Percentiles rank a stretch among this genome's conserved stretches.
These are phyloP conservation scores for Coboldia fuscipes DNA, from an alignment of 1,140 invertebrate genomes.

Conservation along the genomic window DNA sequence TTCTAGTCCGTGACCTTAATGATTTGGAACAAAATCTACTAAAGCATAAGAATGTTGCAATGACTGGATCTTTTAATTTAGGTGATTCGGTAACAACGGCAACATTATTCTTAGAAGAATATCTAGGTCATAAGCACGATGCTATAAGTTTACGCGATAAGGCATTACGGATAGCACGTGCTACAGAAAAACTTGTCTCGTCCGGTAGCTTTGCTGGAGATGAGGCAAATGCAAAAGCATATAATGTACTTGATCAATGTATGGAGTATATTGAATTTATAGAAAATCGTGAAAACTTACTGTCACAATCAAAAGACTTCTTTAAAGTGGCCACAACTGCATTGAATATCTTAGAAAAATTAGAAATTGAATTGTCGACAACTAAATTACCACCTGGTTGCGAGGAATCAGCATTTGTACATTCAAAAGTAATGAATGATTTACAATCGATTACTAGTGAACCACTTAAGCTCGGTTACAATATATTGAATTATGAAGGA, in stretches of 20 bases:
- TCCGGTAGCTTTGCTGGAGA: conserved; percentile 45
- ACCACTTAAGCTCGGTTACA: conserved; percentile 46
- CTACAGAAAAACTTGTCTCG: conserved; percentile 50
- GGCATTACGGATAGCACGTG: conserved; percentile 52
- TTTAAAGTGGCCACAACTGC: conserved; percentile 53
- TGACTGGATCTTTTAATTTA: conserved; percentile 14
- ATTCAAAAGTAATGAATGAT: conserved; percentile 35
- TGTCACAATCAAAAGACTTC: conserved; percentile 48
- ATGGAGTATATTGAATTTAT: conserved; percentile 52
- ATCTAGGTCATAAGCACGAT: conserved; percentile 46
- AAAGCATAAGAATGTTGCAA: conserved; percentile 12
- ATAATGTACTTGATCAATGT: conserved; percentile 44
- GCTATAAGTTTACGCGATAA: conserved; percentile 55
- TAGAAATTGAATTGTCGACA: conserved; percentile 52
- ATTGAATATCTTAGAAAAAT: conserved; percentile 48
- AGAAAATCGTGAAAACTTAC: conserved; percentile 42
- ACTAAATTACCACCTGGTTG: conserved; percentile 31
- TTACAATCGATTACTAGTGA: conserved; percentile 28
- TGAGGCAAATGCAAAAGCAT: conserved; percentile 44
- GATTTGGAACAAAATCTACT: conserved; percentile 38
- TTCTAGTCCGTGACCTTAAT: conserved; percentile 47
- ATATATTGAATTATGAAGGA: conserved; percentile 46
- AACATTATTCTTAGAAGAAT: conserved; percentile 41
- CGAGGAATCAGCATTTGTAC: conserved; percentile 37
- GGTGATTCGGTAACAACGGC: conserved; percentile 47